These are phyloP conservation scores for Dendrocincla fuliginosa DNA, from an alignment of 2,797 vertebrate species.

Conservation along the genomic window DNA sequence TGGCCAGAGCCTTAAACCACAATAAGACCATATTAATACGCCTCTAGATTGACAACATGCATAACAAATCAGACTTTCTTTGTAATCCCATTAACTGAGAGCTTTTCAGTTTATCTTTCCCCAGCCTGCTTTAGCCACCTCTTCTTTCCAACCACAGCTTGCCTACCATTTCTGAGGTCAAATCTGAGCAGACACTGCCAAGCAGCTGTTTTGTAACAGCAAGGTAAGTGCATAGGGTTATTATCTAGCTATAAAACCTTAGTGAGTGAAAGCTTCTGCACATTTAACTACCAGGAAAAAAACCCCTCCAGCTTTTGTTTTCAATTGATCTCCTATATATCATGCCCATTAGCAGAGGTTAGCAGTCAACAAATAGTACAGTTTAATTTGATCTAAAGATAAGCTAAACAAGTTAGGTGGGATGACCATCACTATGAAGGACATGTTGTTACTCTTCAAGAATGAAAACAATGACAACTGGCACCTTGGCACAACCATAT, in stretches of 20 bases:
- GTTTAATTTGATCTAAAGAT: neutral
- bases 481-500: neutral
- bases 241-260: neutral
- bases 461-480: neutral
- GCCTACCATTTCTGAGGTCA: neutral
- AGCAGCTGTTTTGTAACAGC: neutral
- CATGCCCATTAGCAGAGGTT: neutral
- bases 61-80: neutral
- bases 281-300: neutral
- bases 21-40: accelerated
- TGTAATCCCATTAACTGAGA: neutral
- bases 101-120: neutral
- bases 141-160: neutral
- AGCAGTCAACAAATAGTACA: neutral
- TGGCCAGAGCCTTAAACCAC: neutral
- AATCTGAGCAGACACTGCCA: neutral
- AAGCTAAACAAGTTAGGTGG: neutral
- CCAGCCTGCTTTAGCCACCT: neutral
- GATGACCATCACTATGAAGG: neutral
- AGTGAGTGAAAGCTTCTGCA: neutral
- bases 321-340: neutral
- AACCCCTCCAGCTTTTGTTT: neutral
- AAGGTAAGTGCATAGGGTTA: neutral
- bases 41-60: neutral
- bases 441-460: accelerated